phyloP scores from a whole-genome alignment of 2,797 vertebrate species.

The Hypotaenidia philippensis region DNA sequence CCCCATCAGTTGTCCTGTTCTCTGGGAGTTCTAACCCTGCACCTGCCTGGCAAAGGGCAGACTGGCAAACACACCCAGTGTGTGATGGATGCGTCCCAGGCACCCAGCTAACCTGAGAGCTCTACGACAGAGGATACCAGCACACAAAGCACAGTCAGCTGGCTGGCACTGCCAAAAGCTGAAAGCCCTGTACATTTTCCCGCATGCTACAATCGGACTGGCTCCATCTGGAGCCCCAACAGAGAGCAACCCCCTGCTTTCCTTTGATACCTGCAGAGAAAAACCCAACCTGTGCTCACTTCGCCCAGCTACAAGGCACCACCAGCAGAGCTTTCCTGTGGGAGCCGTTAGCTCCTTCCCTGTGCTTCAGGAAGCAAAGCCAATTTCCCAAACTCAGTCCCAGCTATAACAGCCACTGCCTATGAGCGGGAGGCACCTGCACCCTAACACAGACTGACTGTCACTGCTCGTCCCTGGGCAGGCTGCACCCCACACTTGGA shows the following conservation, averaged over 20 bases:
- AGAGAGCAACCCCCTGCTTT: neutral
- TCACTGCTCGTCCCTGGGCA: accelerated
- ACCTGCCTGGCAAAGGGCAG: neutral
- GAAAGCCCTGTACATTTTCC: neutral
- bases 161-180: neutral
- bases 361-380: neutral
- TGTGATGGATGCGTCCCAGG: neutral
- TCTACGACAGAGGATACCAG: neutral
- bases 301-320: neutral
- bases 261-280: neutral
- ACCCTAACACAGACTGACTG: neutral
- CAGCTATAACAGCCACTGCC: neutral
- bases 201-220: neutral
- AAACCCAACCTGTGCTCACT: neutral
- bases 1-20: neutral
- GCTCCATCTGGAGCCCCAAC: constrained; percentile 4
- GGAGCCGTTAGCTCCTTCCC: neutral
- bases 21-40: neutral
- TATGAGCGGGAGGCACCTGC: accelerated
- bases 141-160: neutral
- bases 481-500: accelerated
- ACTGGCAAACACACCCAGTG: neutral
- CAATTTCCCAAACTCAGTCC: neutral
- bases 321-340: neutral
- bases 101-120: neutral